A percentile compares a stretch with the other conserved stretches of the same genome.
Conservation (phyloP, 2,797 vertebrate genomes). For the Anomalospiza imberbis region DNA sequence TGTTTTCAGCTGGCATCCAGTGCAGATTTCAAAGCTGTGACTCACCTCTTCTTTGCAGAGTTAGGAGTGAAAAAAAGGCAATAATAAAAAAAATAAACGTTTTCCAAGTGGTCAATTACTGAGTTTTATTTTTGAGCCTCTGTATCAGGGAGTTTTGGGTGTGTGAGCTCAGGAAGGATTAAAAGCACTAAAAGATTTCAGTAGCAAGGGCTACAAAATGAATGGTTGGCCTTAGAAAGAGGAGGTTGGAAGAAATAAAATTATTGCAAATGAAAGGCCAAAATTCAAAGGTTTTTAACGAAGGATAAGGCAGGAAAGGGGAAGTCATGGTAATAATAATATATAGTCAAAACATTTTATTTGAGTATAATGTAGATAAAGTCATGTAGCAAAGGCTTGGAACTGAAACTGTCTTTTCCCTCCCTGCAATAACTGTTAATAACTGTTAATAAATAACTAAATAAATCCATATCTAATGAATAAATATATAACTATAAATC, state of each 20-base stretch:
- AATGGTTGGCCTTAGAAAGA: background rate
- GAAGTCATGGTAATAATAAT: background rate
- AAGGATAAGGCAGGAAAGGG: background rate
- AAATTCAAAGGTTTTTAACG: background rate
- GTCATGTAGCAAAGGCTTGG: background rate
- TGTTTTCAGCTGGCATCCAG: slow-evolving; percentile 73
- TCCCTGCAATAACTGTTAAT: rapidly evolving
- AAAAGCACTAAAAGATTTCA: background rate
- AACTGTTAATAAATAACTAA: background rate
- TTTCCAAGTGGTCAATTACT: background rate
- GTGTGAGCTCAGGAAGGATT: background rate
- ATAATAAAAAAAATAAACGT: background rate
- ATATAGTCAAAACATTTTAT: background rate
- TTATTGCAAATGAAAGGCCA: background rate
- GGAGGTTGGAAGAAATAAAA: background rate
- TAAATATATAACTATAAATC: background rate
- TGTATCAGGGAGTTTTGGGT: rapidly evolving
- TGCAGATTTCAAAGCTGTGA: slow-evolving; percentile 74
- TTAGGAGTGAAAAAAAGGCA: background rate
- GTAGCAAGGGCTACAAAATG: background rate
- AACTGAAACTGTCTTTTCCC: background rate
- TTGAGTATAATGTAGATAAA: background rate
- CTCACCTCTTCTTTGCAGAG: slow-evolving; percentile 50
- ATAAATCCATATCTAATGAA: background rate
- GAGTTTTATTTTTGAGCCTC: background rate